Evolutionary conservation across 2,888 invertebrate genomes (phyloP), one percentile per base, ranked within the genome.

Genomic region (Lottia gigantea): DNA sequence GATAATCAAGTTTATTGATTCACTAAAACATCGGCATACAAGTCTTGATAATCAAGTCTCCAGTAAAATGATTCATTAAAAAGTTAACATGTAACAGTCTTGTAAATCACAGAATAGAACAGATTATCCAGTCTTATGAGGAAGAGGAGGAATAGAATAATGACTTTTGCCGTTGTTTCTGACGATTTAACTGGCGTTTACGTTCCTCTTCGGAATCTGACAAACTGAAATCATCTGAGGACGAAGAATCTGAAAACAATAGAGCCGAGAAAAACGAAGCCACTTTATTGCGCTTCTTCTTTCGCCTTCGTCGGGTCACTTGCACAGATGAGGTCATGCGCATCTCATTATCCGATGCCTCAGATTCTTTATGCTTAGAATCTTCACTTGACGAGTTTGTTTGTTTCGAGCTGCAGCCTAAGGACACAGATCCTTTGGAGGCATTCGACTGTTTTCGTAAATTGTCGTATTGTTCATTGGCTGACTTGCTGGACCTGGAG

Each of bases 241-340:
- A 55, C 11, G 55, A 55, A 14, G 55, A 55, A 2, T 19, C 19
- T 12, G 55, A 55, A 19, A 55, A 55, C 23, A 55, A 15, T 1
- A 55, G 23, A 23, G 55, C 19, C 19, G 55, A 55, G 55, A 55
- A 55, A 55, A 55, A 55, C 19, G 55, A 55, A 23, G 55, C 55
- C 7, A 55, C 55, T 12, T 15, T 19, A 14, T 14, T 23, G 19
- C 23, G 19, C 55, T 55, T 55, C 23, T 55, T 55, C 55, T 55
- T 55, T 23, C 23, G 8, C 14, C 55, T 19, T n/a, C 23, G 19
- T 23, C 55, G 55, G 19, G 19, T 55, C 23, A 55, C 55, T 23
- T 23, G 19, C 19, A 55, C 55, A 11, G 55, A 55, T 12, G 55
- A 55, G 2, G 55, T 55, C 55, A 55, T 55, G 8, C 55, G 19